Evolutionary conservation across 2,113 vertebrate genomes (phyloP).

Genomic region (Burhinus oedicnemus): DNA sequence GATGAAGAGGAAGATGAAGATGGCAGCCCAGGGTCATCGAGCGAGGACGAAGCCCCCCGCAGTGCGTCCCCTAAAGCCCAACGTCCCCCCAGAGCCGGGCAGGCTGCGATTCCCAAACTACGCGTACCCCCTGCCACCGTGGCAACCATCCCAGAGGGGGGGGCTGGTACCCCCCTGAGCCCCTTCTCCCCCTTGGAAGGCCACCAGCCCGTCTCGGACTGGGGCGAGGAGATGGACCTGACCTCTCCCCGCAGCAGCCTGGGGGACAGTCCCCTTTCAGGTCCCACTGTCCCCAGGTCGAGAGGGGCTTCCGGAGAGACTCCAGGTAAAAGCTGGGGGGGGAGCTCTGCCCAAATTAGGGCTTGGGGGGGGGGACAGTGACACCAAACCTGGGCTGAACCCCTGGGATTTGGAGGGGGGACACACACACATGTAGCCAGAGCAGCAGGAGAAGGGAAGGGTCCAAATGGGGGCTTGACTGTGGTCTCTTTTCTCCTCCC

Average conservation of each 20-base stretch:
- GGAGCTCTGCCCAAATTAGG: background rate
- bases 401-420: background rate
- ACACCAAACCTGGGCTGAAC: too few relatives aligned
- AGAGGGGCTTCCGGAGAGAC: background rate
- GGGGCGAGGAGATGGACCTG: conserved; percentile 93
- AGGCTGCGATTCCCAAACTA: background rate
- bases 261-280: conserved; percentile 73
- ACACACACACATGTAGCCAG: background rate
- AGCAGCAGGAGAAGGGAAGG: background rate
- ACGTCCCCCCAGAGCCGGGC: background rate
- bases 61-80: background rate
- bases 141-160: background rate
- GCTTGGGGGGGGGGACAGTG: too few relatives aligned
- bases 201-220: conserved; percentile 83
- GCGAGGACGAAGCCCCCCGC: conserved; percentile 42
- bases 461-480: accelerated
- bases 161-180: conserved; percentile 63
- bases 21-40: conserved; percentile 5
- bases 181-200: conserved; percentile 78
- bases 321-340: background rate
- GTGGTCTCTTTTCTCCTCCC: too few relatives aligned
- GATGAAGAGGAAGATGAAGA: conserved; percentile 26
- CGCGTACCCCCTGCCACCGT: background rate
- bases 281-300: background rate
- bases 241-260: conserved; percentile 78